A percentile compares a stretch with the other conserved stretches of the same genome.
Conservation (phyloP, 2,797 vertebrate species). For the Harpagifer antarcticus region DNA sequence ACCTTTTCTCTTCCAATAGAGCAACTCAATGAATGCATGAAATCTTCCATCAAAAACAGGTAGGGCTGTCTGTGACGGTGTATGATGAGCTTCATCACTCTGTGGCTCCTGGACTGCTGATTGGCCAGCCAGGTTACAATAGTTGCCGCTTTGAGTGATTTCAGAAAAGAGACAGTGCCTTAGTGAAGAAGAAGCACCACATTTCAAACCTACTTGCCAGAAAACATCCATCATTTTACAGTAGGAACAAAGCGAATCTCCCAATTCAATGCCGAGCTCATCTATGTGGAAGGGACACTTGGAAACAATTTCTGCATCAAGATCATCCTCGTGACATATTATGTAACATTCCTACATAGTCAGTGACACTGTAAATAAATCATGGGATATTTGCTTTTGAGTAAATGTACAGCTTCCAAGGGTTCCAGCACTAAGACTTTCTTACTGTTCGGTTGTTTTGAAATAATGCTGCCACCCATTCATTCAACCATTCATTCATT, state of each 20-base stretch:
- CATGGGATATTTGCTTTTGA: background rate
- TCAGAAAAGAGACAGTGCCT: background rate
- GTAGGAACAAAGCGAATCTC: slow-evolving; percentile 29
- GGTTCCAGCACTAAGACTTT: slow-evolving; percentile 5
- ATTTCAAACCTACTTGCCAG: slow-evolving; percentile 9
- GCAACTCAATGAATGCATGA: slow-evolving; percentile 21
- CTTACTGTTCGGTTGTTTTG: slow-evolving; percentile 44
- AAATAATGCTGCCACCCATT: slow-evolving; percentile 66
- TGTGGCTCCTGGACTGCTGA: slow-evolving; percentile 16
- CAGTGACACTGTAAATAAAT: slow-evolving; percentile 10
- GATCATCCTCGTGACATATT: background rate
- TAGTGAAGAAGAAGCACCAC: slow-evolving; percentile 8
- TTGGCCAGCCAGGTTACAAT: slow-evolving; percentile 27
- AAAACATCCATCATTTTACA: slow-evolving; percentile 27
- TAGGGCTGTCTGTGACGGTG: slow-evolving; percentile 19
- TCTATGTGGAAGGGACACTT: background rate
- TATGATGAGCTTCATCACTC: slow-evolving; percentile 30
- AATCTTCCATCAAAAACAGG: slow-evolving; percentile 32
- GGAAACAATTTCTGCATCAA: slow-evolving; percentile 4
- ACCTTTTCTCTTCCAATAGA: slow-evolving; percentile 37
- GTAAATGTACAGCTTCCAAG: slow-evolving; percentile 18
- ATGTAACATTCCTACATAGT: background rate
- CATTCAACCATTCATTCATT: slow-evolving; percentile 76
- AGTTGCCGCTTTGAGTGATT: slow-evolving; percentile 42
- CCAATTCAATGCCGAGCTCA: slow-evolving; percentile 9